Percentiles rank a stretch among this genome's conserved stretches.
These are phyloP conservation scores for Penaeus japonicus DNA, from an alignment of 1,140 invertebrate species.

Conservation along the genomic window DNA sequence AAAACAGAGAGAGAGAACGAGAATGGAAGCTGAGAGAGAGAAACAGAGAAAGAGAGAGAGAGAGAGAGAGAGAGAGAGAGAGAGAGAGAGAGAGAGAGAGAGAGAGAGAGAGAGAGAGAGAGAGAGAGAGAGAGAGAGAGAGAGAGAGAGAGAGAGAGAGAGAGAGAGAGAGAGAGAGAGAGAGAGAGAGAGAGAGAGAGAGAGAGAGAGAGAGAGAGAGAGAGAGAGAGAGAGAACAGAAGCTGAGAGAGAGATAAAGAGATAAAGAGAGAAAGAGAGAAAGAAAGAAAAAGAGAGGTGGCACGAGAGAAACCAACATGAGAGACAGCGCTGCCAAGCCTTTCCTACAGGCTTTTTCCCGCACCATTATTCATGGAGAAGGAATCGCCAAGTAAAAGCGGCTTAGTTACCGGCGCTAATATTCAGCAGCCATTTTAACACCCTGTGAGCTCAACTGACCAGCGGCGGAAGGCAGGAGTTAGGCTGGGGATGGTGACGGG, in stretches of 20 bases:
- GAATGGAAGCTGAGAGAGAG: not conserved
- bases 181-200: not conserved
- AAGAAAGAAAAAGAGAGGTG: not conserved
- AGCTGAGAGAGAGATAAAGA: not conserved
- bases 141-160: not conserved
- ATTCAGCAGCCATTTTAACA: no score
- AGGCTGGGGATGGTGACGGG: no score
- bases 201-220: not conserved
- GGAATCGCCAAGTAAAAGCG: no score
- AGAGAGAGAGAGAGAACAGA: not conserved
- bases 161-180: not conserved
- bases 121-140: not conserved
- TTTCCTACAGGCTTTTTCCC: no score
- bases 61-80: no score
- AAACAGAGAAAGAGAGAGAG: no score
- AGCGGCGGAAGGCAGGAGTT: no score
- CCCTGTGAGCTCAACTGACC: no score
- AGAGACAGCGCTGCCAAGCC: no score
- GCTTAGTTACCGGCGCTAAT: no score
- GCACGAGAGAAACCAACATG: no score
- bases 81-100: not conserved
- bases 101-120: not conserved
- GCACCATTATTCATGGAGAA: no score
- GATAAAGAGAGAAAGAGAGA: slow-evolving; percentile 4
- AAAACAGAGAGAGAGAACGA: not conserved